Conservation (phyloP, 1,140 invertebrate genomes). For the Varroa destructor region DNA sequence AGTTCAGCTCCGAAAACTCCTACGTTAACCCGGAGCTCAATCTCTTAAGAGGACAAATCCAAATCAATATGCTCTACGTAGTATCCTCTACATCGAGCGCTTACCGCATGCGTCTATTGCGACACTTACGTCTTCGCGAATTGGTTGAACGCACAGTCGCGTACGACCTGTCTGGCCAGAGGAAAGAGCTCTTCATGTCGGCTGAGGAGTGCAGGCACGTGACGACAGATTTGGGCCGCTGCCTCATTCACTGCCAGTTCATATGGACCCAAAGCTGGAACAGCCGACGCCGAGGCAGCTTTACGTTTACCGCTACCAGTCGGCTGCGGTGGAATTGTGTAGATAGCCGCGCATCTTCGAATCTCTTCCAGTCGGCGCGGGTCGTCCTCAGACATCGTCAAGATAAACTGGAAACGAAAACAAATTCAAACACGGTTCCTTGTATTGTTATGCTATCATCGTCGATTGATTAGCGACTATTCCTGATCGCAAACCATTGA, state of each 20-base stretch:
- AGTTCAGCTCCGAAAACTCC: too few species aligned
- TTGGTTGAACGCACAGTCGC: slow-evolving; percentile 70
- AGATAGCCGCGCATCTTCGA: slow-evolving; percentile 87
- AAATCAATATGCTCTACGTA: too few species aligned
- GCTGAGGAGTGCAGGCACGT: slow-evolving; percentile 74
- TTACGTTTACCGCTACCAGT: slow-evolving; percentile 72
- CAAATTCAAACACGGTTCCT: slow-evolving; percentile 6
- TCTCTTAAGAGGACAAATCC: too few species aligned
- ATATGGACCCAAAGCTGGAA: slow-evolving; percentile 30
- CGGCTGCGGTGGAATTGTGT: slow-evolving; percentile 55
- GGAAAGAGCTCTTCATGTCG: slow-evolving; percentile 86
- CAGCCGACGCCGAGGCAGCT: slow-evolving; percentile 23
- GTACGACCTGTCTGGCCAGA: slow-evolving; percentile 78
- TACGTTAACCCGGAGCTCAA: too few species aligned
- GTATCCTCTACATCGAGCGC: too few species aligned
- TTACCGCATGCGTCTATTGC: too few species aligned
- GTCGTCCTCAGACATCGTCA: slow-evolving; percentile 74
- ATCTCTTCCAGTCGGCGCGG: slow-evolving; percentile 80
- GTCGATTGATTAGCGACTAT: too few species aligned
- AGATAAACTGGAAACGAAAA: slow-evolving; percentile 51
- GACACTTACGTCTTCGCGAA: slow-evolving; percentile 46
- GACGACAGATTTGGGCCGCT: slow-evolving; percentile 81
- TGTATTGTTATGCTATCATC: too few species aligned
- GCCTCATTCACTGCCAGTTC: slow-evolving; percentile 90
- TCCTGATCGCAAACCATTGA: too few species aligned